Evolutionary conservation across 2,797 vertebrate genomes (phyloP), one percentile per base, ranked within the genome.

Genomic region (Philypnodon macrostomus): DNA sequence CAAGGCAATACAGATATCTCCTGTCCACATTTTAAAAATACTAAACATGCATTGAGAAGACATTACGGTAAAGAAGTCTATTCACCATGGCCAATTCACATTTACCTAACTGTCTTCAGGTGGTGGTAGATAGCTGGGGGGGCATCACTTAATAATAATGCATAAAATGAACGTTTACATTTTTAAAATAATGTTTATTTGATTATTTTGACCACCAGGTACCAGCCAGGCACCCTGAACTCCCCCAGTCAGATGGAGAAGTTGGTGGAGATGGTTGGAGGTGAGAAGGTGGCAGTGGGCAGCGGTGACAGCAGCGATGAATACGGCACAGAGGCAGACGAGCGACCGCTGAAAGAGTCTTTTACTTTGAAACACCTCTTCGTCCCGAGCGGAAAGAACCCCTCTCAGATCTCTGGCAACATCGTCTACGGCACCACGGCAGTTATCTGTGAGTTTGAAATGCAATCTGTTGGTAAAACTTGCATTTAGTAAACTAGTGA

Each of bases 391-490:
- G 40, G 35, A 0, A 83, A 89, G n/a, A 46, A 1, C 0, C 95
- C 96, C 0, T 95, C 92, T 0, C 16, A 36, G 1, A 80, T 81
- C 9, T 95, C 96, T 0, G 96, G 96, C 21, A 67, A 13, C 51
- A 86, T 98, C 1, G 93, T 98, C 54, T 97, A 97, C 14, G 26
- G 31, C 23, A 91, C 92, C 53, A 93, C 92, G 0, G 80, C 92
- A 0, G 1, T 88, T 10, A 86, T 95, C 7, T 94, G 96, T 98
- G 76, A 94, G 95, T 73, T 21, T 21, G 16, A 7, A n/a, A n/a
- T n/a, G n/a, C n/a, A n/a, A n/a, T n/a, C n/a, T n/a, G n/a, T n/a
- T n/a, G n/a, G n/a, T n/a, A n/a, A n/a, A n/a, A n/a, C n/a, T n/a
- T n/a, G n/a, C n/a, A n/a, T n/a, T n/a, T n/a, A n/a, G n/a, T n/a